phyloP scores from a whole-genome alignment of 2,797 vertebrate genomes.

The Loris lydekkerianus region DNA sequence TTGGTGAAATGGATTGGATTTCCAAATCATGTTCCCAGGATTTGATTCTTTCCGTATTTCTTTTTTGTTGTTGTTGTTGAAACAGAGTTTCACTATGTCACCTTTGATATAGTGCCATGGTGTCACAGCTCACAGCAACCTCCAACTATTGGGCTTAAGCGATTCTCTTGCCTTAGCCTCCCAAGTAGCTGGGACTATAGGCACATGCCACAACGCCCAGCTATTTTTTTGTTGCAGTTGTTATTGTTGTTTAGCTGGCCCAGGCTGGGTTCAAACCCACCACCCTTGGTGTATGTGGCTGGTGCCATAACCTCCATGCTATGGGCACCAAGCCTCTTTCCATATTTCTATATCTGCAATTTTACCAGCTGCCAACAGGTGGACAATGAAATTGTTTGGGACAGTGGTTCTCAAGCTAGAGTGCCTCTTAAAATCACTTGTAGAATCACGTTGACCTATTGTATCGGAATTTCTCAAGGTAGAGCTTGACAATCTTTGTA shows the following conservation, averaged over 20 bases:
- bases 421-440: background rate
- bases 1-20: slow-evolving; percentile 43
- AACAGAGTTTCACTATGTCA: too few species aligned
- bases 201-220: too few species aligned
- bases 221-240: too few species aligned
- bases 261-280: too few species aligned
- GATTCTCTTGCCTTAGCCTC: too few species aligned
- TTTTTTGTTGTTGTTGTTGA: background rate
- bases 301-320: too few species aligned
- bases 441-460: background rate
- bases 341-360: background rate
- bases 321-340: background rate
- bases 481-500: background rate
- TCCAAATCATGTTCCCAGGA: background rate
- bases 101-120: too few species aligned
- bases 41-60: background rate
- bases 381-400: background rate
- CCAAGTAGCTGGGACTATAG: too few species aligned
- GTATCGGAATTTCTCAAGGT: slow-evolving; percentile 6
- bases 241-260: too few species aligned
- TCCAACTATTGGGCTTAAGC: too few species aligned
- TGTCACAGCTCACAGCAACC: too few species aligned
- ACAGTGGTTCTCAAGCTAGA: background rate
- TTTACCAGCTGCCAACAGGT: background rate
- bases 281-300: too few species aligned